Conservation (phyloP, 64 coral and sea anemone genomes). For the Montipora cactus region DNA sequence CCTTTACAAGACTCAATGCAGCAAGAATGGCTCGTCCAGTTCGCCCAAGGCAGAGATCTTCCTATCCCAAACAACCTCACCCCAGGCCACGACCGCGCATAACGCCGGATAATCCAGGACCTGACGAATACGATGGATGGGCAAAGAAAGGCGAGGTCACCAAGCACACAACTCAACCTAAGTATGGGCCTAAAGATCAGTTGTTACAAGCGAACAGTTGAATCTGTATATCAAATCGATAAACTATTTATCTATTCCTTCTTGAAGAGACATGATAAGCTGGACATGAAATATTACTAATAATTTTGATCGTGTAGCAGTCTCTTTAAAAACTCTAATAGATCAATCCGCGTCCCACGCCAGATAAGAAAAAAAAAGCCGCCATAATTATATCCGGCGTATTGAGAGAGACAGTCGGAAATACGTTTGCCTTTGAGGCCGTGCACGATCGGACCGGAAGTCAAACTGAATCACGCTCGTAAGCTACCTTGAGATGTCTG, state of each 20-base stretch:
- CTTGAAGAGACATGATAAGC: not conserved
- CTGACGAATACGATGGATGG: slow-evolving; percentile 34
- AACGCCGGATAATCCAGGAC: not conserved
- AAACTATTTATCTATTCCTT: not conserved
- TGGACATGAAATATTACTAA: not conserved
- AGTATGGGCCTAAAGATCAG: not conserved
- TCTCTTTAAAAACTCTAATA: too few species aligned
- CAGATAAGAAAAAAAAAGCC: too few species aligned
- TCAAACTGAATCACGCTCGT: too few species aligned
- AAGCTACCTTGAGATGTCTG: too few species aligned
- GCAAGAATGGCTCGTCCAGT: slow-evolving; percentile 5
- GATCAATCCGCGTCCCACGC: too few species aligned
- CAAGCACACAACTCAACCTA: not conserved
- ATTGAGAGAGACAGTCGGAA: too few species aligned
- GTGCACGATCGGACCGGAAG: too few species aligned
- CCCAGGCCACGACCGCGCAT: not conserved
- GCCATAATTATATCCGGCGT: too few species aligned
- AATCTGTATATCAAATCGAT: not conserved
- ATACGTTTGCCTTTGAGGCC: too few species aligned
- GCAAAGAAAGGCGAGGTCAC: not conserved
- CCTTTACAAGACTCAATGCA: not conserved
- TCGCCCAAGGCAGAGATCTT: slow-evolving; percentile 25
- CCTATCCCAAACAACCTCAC: not conserved
- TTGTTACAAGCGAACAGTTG: not conserved
- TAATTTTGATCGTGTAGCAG: not conserved